Evolutionary conservation across 2,113 vertebrate species (phyloP).

Genomic region (Ia io): DNA sequence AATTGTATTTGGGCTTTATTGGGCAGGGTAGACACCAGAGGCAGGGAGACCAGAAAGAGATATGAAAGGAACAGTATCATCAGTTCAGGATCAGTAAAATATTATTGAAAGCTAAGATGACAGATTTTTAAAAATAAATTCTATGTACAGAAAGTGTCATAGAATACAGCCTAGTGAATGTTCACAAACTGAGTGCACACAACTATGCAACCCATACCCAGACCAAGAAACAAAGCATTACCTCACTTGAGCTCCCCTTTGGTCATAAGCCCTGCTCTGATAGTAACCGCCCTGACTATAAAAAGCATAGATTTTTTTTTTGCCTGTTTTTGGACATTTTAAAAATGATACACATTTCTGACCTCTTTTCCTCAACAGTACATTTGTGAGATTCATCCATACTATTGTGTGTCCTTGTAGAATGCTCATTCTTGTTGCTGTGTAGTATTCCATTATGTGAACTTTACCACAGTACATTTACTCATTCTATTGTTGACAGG

Average conservation of each 20-base stretch:
- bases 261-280: neutral
- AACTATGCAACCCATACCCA: neutral
- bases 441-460: neutral
- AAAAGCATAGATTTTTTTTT: neutral
- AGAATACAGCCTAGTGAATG: neutral
- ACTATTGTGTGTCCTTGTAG: neutral
- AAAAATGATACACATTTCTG: neutral
- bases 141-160: neutral
- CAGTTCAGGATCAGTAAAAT: neutral
- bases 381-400: neutral
- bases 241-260: neutral
- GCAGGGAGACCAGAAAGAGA: neutral
- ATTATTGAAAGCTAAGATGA: neutral
- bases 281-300: neutral
- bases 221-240: neutral
- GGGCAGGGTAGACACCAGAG: neutral
- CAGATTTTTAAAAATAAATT: neutral
- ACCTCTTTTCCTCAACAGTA: neutral
- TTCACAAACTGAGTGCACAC: neutral
- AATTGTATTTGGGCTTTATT: neutral
- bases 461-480: neutral
- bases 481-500: fast-evolving
- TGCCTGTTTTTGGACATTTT: neutral
- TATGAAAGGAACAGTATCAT: neutral
- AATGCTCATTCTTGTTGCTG: neutral